Evolutionary conservation across 2,113 vertebrate species (phyloP), one percentile per base, ranked within the genome.

Genomic region (Piaya cayana): DNA sequence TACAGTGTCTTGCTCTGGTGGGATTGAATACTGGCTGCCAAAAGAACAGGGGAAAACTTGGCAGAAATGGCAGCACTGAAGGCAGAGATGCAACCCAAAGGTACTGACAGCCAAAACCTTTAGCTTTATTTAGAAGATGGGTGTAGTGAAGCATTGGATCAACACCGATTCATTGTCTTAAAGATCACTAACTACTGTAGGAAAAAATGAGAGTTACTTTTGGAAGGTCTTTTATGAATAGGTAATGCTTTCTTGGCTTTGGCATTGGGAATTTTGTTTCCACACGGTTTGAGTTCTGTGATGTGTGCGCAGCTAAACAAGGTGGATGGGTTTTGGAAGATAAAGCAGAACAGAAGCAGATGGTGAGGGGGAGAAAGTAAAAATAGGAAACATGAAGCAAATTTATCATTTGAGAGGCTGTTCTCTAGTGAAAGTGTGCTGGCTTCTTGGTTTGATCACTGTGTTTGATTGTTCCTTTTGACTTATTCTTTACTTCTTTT

Each of bases 351-450:
- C 27, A 92, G 59, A 74, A 59, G 65, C 84, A 94, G 84, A 84
- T 87, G 81, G 65, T 89, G 87, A 89, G 78, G 60, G 43, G 81
- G 90, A 91, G 77, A 86, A 87, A 86, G 29, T 47, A 84, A 95
- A 94, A 84, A 91, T 62, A 91, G 60, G 77, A 81, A 88, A 69
- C 22, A 34, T 1, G 11, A 88, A 91, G 64, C 32, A 89, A 83
- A 75, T 67, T 52, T 11, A 86, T 70, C 82, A 80, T 92, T 86
- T 37, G 63, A 80, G 42, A 70, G 59, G 25, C 27, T 21, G 15
- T 85, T 82, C 37, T 52, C 27, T 55, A 76, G 70, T 90, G 70
- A 90, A 82, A 86, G 60, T 49, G 11, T 2, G 2, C 39, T 32
- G n/a, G 16, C 12, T 69, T 68, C 65, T 21, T 76, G 4, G 6